Percentiles rank a stretch among this genome's conserved stretches.
Conservation (phyloP, 2,888 invertebrate genomes). For the Fissipunctia ypsillon region DNA sequence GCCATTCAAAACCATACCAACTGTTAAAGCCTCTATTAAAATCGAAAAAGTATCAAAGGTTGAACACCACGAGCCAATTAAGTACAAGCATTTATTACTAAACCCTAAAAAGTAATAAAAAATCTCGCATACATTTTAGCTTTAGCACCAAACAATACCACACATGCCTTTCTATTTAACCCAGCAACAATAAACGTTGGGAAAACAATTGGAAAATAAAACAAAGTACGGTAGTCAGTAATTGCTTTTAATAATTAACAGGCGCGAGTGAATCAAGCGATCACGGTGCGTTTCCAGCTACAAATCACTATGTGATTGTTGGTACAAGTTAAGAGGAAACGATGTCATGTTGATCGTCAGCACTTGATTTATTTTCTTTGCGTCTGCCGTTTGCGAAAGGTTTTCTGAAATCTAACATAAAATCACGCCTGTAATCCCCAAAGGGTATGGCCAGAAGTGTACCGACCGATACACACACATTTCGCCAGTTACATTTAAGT, state of each 20-base stretch:
- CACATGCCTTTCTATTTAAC: conserved; percentile 19
- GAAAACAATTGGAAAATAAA: conserved; percentile 53
- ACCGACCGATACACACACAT: too few species aligned
- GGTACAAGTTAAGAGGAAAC: conserved; percentile 69
- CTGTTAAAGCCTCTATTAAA: neutral
- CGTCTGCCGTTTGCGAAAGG: neutral
- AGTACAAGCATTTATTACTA: neutral
- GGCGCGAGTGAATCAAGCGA: conserved; percentile 81
- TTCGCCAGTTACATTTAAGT: too few species aligned
- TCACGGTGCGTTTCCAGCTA: conserved; percentile 78
- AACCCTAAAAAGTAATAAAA: neutral
- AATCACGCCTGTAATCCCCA: too few species aligned
- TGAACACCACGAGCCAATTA: neutral
- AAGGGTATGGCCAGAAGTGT: too few species aligned
- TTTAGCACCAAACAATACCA: conserved; percentile 15
- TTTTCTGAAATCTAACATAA: neutral
- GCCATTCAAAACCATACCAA: neutral
- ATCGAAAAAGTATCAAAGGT: neutral
- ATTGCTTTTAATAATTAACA: conserved; percentile 85
- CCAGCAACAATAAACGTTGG: conserved; percentile 42
- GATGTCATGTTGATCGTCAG: neutral
- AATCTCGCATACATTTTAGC: neutral
- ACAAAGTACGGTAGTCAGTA: conserved; percentile 64
- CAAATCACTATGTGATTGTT: conserved; percentile 79
- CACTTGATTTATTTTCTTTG: neutral